Base-by-base conservation (phyloP, 2,797 vertebrate species). In the Semaprochilodus insignis region DNA sequence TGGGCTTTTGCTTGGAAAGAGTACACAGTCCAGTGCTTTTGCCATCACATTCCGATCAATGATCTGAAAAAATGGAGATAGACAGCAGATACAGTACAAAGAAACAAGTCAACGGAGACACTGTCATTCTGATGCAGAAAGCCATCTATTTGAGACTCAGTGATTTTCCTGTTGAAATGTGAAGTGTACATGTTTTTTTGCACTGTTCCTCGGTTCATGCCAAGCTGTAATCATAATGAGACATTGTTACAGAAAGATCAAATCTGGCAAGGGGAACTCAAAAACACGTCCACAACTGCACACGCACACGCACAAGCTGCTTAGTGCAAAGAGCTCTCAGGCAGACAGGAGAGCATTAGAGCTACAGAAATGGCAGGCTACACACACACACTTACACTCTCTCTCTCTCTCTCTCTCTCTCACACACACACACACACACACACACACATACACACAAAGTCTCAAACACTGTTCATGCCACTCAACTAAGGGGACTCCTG, bases 181-280 rank as follows among this genome's bases (percentile, higher is more conserved):
- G 62, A 81, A 78, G 78, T 79, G 65, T 85, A 77, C 82, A 27
- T 81, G 57, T 86, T 78, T 85, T 78, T 71, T 44, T 67, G 67
- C 40, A 67, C 73, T 65, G 70, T 84, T 63, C 71, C 25, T 81
- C 74, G 60, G 67, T 78, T 74, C 63, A 78, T 85, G 80, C 60
- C 85, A 83, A 85, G 83, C 81, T 87, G 75, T 80, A 85, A 85
- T 88, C 80, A 85, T 75, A 84, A 85, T 52, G 70, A 88, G 51
- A 67, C 67, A 85, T 84, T 83, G 85, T 78, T 83, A 81, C 67
- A 79, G 70, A 80, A 52, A 74, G 71, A 75, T 71, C 78, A 83
- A 70, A 87, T 74, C 69, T 74, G 77, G 66, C 74, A 62, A 59
- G 59, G 51, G 81, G 52, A 36, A 57, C 31, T 13, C 77, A 66